These are phyloP conservation scores for Eupithecia pulchellata DNA, from an alignment of 2,888 invertebrate genomes.

Conservation along the genomic window DNA sequence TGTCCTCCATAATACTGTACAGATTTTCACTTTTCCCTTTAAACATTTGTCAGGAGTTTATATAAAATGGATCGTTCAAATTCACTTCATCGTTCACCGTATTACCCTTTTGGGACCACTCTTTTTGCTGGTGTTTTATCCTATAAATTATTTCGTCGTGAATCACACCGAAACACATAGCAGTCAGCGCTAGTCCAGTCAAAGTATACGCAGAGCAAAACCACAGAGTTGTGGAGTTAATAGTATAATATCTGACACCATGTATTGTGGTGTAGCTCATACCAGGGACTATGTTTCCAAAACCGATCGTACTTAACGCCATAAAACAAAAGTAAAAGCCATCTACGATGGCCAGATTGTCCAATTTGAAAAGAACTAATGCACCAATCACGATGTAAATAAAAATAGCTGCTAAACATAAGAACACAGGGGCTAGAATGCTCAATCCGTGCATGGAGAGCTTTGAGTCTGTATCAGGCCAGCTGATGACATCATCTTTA, in stretches of 20 bases:
- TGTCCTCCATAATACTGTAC: slow-evolving; percentile 85
- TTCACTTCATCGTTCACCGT: slow-evolving; percentile 88
- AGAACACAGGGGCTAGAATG: slow-evolving; percentile 94
- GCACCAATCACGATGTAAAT: slow-evolving; percentile 96
- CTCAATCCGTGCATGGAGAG: slow-evolving; percentile 91
- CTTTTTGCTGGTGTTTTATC: slow-evolving; percentile 89
- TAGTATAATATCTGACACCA: slow-evolving; percentile 83
- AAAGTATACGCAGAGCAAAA: slow-evolving; percentile 95
- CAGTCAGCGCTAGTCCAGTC: slow-evolving; percentile 94
- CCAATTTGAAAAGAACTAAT: slow-evolving; percentile 93
- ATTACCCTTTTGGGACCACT: slow-evolving; percentile 86
- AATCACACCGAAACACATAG: slow-evolving; percentile 96
- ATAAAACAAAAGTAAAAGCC: slow-evolving; percentile 98
- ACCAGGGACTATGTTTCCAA: slow-evolving; percentile 94
- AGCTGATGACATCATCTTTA: slow-evolving; percentile 89
- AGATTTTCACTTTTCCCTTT: slow-evolving; percentile 83
- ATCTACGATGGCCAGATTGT: slow-evolving; percentile 95
- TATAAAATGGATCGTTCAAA: slow-evolving; percentile 87
- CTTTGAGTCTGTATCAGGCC: slow-evolving; percentile 89
- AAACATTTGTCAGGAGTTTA: slow-evolving; percentile 91
- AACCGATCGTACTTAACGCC: slow-evolving; percentile 96
- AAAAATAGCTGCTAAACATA: slow-evolving; percentile 95
- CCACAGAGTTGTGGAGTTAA: slow-evolving; percentile 91
- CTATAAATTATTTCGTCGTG: slow-evolving; percentile 95
- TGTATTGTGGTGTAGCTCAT: slow-evolving; percentile 82